Evolutionary conservation across 1,140 invertebrate genomes (phyloP).

Genomic region (Gerris buenoi): DNA sequence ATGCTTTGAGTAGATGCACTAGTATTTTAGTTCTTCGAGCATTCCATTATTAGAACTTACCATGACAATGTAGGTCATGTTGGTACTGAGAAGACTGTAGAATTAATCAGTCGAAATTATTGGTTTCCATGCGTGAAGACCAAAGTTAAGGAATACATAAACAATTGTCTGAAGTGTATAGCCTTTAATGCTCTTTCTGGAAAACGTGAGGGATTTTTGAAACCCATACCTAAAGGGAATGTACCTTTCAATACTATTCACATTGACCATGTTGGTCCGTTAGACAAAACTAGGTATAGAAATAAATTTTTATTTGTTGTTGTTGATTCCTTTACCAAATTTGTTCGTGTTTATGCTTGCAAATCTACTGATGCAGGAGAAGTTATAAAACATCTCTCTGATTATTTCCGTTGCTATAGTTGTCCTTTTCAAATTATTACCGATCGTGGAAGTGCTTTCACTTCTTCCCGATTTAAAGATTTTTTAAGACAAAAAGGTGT

Average conservation of each 20-base stretch:
- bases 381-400: background rate
- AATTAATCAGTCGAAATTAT: conserved; percentile 14
- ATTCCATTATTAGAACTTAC: conserved; percentile 14
- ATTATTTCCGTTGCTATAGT: background rate
- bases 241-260: background rate
- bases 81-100: conserved; percentile 20
- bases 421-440: background rate
- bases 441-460: background rate
- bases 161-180: conserved; percentile 22
- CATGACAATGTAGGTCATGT: conserved; percentile 23
- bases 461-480: background rate
- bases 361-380: conserved; percentile 9
- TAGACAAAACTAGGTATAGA: conserved; percentile 8
- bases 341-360: conserved; percentile 13
- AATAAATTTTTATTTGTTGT: conserved; percentile 14
- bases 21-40: conserved; percentile 3
- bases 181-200: conserved; percentile 13
- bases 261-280: conserved; percentile 1
- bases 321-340: conserved; percentile 18
- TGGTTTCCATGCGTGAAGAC: conserved; percentile 18
- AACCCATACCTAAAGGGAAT: background rate
- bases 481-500: background rate
- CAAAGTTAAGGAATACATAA: conserved; percentile 16
- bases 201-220: conserved; percentile 5
- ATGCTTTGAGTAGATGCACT: background rate